phyloP scores from a whole-genome alignment of 2,888 invertebrate genomes.

The Xylota sylvarum region DNA sequence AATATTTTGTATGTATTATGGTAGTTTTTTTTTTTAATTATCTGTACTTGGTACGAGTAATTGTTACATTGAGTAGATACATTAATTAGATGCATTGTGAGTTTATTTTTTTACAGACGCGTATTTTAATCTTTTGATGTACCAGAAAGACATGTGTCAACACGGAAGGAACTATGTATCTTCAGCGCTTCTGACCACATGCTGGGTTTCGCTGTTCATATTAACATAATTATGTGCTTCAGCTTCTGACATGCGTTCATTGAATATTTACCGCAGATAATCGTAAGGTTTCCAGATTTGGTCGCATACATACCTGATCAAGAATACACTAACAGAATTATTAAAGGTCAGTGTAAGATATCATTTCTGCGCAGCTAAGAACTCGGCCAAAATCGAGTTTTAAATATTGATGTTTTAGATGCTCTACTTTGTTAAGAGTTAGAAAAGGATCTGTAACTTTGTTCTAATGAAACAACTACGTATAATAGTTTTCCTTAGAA shows the following conservation, averaged over 20 bases:
- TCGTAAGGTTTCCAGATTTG: neutral
- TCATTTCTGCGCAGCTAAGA: neutral
- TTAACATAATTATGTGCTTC: neutral
- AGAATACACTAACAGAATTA: neutral
- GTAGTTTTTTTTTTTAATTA: neutral
- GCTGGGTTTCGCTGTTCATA: neutral
- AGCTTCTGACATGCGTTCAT: no score
- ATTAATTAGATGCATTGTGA: neutral
- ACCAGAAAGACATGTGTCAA: neutral
- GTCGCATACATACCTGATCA: neutral
- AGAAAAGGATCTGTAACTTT: no score
- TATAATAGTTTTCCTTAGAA: no score
- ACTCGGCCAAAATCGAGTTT: neutral
- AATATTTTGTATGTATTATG: neutral
- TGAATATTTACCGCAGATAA: neutral
- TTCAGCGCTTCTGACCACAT: neutral
- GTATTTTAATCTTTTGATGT: neutral
- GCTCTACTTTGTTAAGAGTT: no score
- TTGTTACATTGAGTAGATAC: neutral
- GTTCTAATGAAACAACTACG: no score
- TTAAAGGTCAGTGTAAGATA: neutral
- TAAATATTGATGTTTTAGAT: no score
- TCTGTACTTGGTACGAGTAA: neutral
- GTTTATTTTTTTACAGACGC: neutral
- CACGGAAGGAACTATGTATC: constrained; percentile 5